Evolutionary conservation across 2,113 vertebrate genomes (phyloP), one percentile per base, ranked within the genome.

Genomic region (Oncorhynchus masou): DNA sequence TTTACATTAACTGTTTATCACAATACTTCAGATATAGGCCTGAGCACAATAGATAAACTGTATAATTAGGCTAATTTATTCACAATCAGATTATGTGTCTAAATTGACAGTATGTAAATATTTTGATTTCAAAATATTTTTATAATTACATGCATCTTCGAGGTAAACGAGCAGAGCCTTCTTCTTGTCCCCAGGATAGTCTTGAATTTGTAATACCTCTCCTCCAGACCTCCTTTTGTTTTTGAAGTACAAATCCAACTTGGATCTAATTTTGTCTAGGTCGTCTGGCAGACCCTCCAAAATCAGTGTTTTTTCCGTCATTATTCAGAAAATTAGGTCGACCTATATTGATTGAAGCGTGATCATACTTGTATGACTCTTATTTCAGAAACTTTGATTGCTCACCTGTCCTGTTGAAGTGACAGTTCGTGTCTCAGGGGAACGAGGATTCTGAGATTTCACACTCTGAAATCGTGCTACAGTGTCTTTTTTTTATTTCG

Each of bases 211-310:
- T 4, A 25, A 3, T 4, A 87, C 65, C 13, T 84, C 85, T 71
- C 83, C 89, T 19, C 89, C 89, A 5, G 89, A 91, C 12, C 81
- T 84, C 31, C 87, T 81, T 57, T 78, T 91, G 45, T 88, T 91
- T 77, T 71, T 79, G 49, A 91, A 91, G 71, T 91, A 81, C 9
- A 87, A 73, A 20, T 83, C 60, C 4, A 91, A 25, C n/a, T 74
- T 88, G 3, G 71, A 0, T 62, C 45, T 82, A 1, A 88, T 24
- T 0, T 59, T 54, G 3, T 71, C 57, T 0, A 86, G 20, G 12
- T 86, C 72, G 3, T 73, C 80, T 4, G 85, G 85, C 0, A 91
- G 77, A 75, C 84, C 84, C 22, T 89, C 86, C 4, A 89, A 62
- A 29, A 86, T 2, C 20, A 88, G 31, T 2, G 24, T 73, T 11